Evolutionary conservation across 2,888 invertebrate species (phyloP).

Genomic region (Machimus atricapillus): DNA sequence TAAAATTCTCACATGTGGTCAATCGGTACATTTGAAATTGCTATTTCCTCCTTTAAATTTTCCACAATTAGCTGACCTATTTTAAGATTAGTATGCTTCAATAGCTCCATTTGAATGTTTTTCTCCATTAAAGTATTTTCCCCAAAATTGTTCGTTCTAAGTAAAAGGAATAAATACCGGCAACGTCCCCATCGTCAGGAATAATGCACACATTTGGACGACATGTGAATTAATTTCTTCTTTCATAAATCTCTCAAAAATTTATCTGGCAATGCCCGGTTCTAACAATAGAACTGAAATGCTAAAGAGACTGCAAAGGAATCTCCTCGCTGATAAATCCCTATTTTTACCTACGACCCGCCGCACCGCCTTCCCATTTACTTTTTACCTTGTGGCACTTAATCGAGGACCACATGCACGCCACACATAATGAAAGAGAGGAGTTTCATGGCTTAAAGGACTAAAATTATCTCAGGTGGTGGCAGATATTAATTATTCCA

Average conservation of each 20-base stretch:
- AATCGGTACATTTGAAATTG: not conserved
- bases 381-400: not conserved
- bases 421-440: not conserved
- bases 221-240: not conserved
- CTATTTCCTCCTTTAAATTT: not conserved
- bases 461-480: not conserved
- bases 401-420: not conserved
- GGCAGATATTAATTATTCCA: not conserved
- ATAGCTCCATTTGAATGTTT: too few relatives aligned
- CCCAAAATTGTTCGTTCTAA: not conserved
- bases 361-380: not conserved
- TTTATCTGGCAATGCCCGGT: conserved; percentile 6
- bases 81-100: not conserved
- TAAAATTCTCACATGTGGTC: not conserved
- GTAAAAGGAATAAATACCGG: not conserved
- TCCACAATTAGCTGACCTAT: not conserved
- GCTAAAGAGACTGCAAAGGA: not conserved
- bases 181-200: not conserved
- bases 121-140: not conserved
- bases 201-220: not conserved
- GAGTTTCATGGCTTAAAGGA: not conserved
- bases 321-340: conserved; percentile 16
- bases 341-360: conserved; percentile 14
- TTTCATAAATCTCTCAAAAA: not conserved
- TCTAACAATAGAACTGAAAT: conserved; percentile 18